These are phyloP conservation scores for Panopea generosa DNA, from an alignment of 2,888 invertebrate genomes.

Conservation along the genomic window DNA sequence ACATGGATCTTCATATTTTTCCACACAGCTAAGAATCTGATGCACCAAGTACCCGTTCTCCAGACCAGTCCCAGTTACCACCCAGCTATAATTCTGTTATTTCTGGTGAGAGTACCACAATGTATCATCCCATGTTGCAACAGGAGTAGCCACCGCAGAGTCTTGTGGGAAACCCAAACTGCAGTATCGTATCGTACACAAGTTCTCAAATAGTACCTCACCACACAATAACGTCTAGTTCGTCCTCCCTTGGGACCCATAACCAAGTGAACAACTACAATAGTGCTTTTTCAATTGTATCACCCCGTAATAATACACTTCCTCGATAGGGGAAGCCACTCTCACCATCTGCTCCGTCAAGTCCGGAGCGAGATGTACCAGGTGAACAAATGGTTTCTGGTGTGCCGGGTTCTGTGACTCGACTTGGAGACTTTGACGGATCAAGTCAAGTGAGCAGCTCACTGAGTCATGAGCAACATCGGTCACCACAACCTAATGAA, in stretches of 20 bases:
- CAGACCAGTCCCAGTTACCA: slow-evolving; percentile 30
- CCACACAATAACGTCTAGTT: slow-evolving; percentile 74
- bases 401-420: slow-evolving; percentile 69
- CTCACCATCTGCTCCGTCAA: slow-evolving; percentile 42
- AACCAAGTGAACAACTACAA: slow-evolving; percentile 57
- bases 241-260: slow-evolving; percentile 71
- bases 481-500: slow-evolving; percentile 51
- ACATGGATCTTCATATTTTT: slow-evolving; percentile 80
- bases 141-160: slow-evolving; percentile 27
- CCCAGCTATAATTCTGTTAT: slow-evolving; percentile 55
- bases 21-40: slow-evolving; percentile 60
- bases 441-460: slow-evolving; percentile 74
- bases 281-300: slow-evolving; percentile 79
- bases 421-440: slow-evolving; percentile 77
- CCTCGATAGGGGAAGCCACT: slow-evolving; percentile 68
- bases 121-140: slow-evolving; percentile 40
- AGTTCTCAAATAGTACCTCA: slow-evolving; percentile 61
- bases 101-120: slow-evolving; percentile 41
- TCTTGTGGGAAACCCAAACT: slow-evolving; percentile 46
- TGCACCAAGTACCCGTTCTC: too few species aligned
- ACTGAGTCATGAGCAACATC: slow-evolving; percentile 55
- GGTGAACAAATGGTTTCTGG: slow-evolving; percentile 60
- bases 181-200: slow-evolving; percentile 63
- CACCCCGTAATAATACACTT: slow-evolving; percentile 74
- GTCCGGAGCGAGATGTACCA: slow-evolving; percentile 55